Conservation (phyloP, 2,113 vertebrate species). For the Stigmatopora nigra region DNA sequence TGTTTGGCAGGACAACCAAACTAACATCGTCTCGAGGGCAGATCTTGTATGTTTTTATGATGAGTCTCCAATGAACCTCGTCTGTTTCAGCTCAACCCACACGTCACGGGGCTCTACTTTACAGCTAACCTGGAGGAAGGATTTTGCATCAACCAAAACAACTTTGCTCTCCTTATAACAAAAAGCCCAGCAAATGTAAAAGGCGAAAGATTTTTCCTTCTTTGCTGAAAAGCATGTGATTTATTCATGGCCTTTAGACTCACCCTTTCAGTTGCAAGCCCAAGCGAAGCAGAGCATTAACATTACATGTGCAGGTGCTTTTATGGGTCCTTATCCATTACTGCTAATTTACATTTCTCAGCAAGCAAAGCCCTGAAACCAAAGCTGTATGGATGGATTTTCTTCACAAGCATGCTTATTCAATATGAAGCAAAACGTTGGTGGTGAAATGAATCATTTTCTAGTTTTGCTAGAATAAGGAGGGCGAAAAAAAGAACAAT, state of each 20-base stretch:
- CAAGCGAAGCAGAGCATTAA: conserved; percentile 58
- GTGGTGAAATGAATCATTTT: background rate
- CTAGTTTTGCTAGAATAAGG: background rate
- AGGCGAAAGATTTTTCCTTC: conserved; percentile 38
- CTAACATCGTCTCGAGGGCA: conserved; percentile 33
- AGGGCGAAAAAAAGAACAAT: conserved; percentile 9
- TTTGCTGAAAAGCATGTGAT: conserved; percentile 47
- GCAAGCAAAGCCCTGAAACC: conserved; percentile 37
- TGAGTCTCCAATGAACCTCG: conserved; percentile 31
- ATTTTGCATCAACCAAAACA: conserved; percentile 40
- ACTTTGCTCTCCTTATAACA: conserved; percentile 32
- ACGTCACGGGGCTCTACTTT: conserved; percentile 41
- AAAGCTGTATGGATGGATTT: conserved; percentile 26
- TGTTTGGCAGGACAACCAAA: conserved; percentile 6
- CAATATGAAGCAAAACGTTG: background rate
- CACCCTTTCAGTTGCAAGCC: conserved; percentile 59
- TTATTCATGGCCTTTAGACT: conserved; percentile 55
- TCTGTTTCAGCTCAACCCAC: conserved; percentile 25
- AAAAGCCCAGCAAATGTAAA: conserved; percentile 35
- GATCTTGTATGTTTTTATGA: conserved; percentile 29
- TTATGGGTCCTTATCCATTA: conserved; percentile 60
- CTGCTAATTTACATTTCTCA: conserved; percentile 59
- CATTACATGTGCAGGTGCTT: conserved; percentile 62
- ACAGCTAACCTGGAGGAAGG: conserved; percentile 33
- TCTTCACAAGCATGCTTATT: conserved; percentile 36